Conservation (phyloP, 2,888 invertebrate genomes). For the Cantharis nigra region DNA sequence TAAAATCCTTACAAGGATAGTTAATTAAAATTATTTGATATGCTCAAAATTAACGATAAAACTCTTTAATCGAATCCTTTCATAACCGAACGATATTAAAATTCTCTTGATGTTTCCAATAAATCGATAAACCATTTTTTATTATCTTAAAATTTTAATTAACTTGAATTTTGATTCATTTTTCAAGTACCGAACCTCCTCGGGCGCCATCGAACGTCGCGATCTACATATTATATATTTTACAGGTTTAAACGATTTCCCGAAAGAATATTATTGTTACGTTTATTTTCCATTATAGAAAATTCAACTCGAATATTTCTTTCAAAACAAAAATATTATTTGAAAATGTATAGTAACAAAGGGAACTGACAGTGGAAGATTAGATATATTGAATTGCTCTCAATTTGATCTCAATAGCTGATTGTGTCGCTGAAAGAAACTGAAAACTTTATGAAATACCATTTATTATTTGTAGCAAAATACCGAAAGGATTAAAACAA, state of each 20-base stretch:
- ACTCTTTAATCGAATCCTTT: not conserved
- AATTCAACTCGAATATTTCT: not conserved
- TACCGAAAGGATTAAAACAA: not conserved
- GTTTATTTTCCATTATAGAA: not conserved
- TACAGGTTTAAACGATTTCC: not conserved
- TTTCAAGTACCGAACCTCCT: too few relatives aligned
- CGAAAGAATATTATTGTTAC: not conserved
- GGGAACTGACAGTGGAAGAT: constrained; percentile 16
- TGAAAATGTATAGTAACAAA: constrained; percentile 21
- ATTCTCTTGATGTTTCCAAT: not conserved
- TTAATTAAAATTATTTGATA: not conserved
- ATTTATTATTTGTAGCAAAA: constrained; percentile 9
- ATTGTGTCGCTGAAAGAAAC: constrained; percentile 24
- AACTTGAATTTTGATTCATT: not conserved
- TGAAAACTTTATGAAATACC: constrained; percentile 14
- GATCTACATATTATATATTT: not conserved
- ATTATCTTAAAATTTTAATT: not conserved
- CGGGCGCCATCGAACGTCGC: not conserved
- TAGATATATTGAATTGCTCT: constrained; percentile 27
- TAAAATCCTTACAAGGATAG: not conserved
- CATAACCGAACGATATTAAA: not conserved
- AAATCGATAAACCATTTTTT: not conserved
- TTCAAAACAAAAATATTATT: constrained; percentile 15
- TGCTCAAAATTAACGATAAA: not conserved
- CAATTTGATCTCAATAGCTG: constrained; percentile 27